Base-by-base conservation (phyloP, 2,797 vertebrate genomes). In the Lepilemur ruficaudatus region DNA sequence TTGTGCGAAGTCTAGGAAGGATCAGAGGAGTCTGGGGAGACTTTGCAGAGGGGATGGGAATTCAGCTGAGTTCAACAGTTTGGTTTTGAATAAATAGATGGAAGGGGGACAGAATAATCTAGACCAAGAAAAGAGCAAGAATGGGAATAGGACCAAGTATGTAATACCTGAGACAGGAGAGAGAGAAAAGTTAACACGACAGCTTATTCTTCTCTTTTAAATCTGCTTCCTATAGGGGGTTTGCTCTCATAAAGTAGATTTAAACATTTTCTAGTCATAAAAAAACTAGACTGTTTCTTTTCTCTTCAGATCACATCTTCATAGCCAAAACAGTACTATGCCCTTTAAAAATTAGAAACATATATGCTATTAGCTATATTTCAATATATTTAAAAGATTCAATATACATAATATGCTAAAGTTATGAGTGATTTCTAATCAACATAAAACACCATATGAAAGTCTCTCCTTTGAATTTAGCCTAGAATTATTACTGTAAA, bases 341-440 rank as follows among this genome's bases (percentile, higher is more conserved):
- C 0, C 9, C 13, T 92, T 93, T 82, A 72, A 76, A 89, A 96
- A 80, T 69, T 85, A 90, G 75, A 93, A 92, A 52, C 28, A 76
- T 48, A 81, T 2, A 81, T 22, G 7, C 1, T 43, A 52, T 69
- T 70, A 90, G 18, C 12, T 73, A 32, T 61, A 88, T 67, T 75
- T 88, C 23, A 90, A 55, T 48, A 92, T 81, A 92, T 81, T 97
- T 96, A 90, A 87, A 76, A 89, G 28, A 70, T 57, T 93, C 28
- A 32, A 17, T 79, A 61, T 5, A 91, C 38, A 15, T 32, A 85
- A 84, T 46, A 2, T 72, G 17, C 81, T 85, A 23, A 70, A 87
- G 35, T 63, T 88, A 69, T 72, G 5, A 76, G 14, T 87, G 50
- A 46, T 38, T 96, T 96, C 28, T 95, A 82, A 55, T 80, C 55